A percentile compares a stretch with the other conserved stretches of the same genome.
These are phyloP conservation scores for Sebastes oblongus DNA, from an alignment of 2,797 vertebrate species.

Conservation along the genomic window DNA sequence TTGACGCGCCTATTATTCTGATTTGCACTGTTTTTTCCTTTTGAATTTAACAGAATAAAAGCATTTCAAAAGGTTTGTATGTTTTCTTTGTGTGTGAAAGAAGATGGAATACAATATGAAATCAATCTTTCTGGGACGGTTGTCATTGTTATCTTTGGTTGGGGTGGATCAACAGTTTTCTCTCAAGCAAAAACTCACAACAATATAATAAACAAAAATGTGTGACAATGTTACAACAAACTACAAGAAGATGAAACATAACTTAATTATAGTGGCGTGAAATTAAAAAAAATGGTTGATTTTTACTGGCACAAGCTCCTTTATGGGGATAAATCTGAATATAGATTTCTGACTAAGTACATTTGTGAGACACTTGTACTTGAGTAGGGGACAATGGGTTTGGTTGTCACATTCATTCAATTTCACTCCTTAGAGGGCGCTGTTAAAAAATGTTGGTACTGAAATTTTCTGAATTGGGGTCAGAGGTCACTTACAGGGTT, in stretches of 20 bases:
- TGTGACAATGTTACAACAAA: neutral
- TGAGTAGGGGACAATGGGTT: too few species aligned
- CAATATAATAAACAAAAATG: neutral
- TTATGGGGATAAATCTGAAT: neutral
- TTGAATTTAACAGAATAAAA: conserved; percentile 33
- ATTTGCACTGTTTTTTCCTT: conserved; percentile 14
- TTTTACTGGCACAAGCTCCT: neutral
- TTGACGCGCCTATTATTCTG: neutral
- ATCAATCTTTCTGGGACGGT: neutral
- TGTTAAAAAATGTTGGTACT: too few species aligned
- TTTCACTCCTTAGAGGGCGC: too few species aligned
- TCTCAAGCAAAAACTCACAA: neutral
- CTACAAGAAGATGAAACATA: neutral
- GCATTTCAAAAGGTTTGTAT: neutral
- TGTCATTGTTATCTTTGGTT: neutral
- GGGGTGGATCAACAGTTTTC: neutral
- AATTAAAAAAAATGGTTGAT: neutral
- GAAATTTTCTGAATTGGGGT: too few species aligned
- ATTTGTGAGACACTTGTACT: too few species aligned
- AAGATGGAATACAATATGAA: neutral
- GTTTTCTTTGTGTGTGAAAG: neutral
- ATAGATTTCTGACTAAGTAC: neutral
- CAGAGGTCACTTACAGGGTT: too few species aligned
- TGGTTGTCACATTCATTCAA: too few species aligned
- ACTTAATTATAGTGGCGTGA: neutral